These are phyloP conservation scores for Cyrtonyx montezumae DNA, from an alignment of 2,113 vertebrate species.

Conservation along the genomic window DNA sequence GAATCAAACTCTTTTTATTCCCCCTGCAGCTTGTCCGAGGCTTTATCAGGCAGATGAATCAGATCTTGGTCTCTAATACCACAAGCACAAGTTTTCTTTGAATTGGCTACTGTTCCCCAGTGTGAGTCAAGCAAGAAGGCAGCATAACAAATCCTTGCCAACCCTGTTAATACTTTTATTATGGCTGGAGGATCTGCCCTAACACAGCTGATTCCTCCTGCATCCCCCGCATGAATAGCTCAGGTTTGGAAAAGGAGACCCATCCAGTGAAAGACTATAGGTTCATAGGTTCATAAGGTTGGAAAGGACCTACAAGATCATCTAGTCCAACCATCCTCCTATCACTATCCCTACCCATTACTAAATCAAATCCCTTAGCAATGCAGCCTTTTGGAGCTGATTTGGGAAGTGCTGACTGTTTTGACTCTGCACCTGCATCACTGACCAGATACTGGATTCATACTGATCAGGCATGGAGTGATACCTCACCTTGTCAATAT, in stretches of 20 bases:
- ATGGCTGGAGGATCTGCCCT: not conserved
- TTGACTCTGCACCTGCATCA: not conserved
- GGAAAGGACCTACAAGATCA: no score
- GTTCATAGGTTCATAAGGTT: no score
- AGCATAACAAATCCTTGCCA: not conserved
- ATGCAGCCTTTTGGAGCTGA: not conserved
- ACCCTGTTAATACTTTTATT: not conserved
- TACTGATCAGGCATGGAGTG: not conserved
- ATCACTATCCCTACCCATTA: no score
- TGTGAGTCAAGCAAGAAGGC: not conserved
- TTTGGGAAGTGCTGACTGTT: not conserved
- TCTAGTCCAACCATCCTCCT: no score
- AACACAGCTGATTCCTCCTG: not conserved
- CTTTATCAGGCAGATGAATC: conserved; percentile 43
- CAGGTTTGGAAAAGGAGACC: not conserved
- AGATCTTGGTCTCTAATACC: not conserved
- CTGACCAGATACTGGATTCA: not conserved
- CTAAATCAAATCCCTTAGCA: no score
- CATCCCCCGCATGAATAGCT: not conserved
- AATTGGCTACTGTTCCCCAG: not conserved
- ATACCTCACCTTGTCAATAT: not conserved
- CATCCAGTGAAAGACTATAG: not conserved
- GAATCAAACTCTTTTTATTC: conserved; percentile 22
- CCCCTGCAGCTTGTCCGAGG: not conserved
- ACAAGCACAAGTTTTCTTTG: not conserved